Evolutionary conservation across 2,113 vertebrate genomes (phyloP).

Genomic region (Proterorhinus semilunaris): DNA sequence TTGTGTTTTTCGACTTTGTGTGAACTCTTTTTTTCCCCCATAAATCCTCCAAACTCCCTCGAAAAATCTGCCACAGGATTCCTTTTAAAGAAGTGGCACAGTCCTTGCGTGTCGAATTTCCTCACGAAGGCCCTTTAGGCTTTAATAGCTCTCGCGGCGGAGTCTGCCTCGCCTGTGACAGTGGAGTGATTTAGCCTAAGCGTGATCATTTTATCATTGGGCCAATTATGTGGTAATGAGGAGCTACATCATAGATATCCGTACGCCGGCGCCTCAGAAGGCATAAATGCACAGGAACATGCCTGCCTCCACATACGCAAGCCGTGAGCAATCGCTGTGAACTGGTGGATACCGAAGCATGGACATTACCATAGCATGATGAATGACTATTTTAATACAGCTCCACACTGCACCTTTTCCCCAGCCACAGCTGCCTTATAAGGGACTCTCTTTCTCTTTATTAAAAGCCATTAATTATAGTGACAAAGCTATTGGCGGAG

Average conservation of each 20-base stretch:
- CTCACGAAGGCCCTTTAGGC: slow-evolving; percentile 6
- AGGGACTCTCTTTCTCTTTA: slow-evolving; percentile 67
- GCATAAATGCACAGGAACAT: slow-evolving; percentile 21
- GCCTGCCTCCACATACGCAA: slow-evolving; percentile 4
- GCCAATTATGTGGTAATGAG: slow-evolving; percentile 71
- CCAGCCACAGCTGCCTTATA: slow-evolving; percentile 37
- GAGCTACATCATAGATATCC: slow-evolving; percentile 66
- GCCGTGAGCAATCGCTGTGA: slow-evolving; percentile 32
- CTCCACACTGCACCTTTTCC: slow-evolving; percentile 53
- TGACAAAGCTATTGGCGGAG: slow-evolving; percentile 58
- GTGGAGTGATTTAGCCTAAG: slow-evolving; percentile 55
- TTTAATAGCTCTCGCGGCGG: slow-evolving; percentile 43
- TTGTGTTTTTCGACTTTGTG: neutral
- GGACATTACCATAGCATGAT: slow-evolving; percentile 65
- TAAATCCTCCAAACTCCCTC: neutral
- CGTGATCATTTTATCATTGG: slow-evolving; percentile 67
- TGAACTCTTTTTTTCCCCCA: neutral
- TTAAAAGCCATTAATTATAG: slow-evolving; percentile 76
- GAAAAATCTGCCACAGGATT: slow-evolving; percentile 7
- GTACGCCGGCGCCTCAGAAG: slow-evolving; percentile 33
- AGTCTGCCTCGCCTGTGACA: slow-evolving; percentile 31
- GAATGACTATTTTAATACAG: slow-evolving; percentile 71
- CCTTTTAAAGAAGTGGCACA: slow-evolving; percentile 8
- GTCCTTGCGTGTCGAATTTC: slow-evolving; percentile 32
- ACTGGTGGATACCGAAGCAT: slow-evolving; percentile 59